Conservation (phyloP, 2,797 vertebrate genomes). For the Sternarchorhynchus goeldii region DNA sequence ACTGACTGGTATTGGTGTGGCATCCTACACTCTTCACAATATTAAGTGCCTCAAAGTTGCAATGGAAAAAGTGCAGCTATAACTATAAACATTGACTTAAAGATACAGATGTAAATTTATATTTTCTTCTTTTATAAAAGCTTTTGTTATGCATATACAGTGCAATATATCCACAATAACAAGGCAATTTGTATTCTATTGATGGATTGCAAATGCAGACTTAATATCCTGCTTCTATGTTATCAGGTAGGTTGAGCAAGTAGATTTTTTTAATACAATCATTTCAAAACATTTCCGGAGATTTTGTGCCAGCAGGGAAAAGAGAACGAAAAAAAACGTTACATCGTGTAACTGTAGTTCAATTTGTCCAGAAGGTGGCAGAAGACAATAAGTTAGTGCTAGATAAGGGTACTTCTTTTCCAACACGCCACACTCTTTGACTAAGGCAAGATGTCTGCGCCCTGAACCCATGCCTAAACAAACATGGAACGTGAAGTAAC, state of each 20-base stretch:
- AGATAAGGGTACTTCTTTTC: constrained; percentile 43
- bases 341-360: constrained; percentile 47
- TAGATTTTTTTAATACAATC: background rate
- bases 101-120: too few species aligned
- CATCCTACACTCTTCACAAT: too few species aligned
- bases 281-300: constrained; percentile 6
- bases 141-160: too few species aligned
- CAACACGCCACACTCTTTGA: constrained; percentile 58
- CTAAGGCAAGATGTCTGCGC: constrained; percentile 68
- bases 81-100: too few species aligned
- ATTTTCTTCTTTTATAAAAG: background rate
- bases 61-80: too few species aligned
- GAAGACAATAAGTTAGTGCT: constrained; percentile 22
- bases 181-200: background rate
- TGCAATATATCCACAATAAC: background rate
- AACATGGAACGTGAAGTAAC: constrained; percentile 51
- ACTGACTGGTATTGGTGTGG: too few species aligned
- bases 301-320: constrained; percentile 55
- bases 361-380: constrained; percentile 60
- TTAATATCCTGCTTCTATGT: constrained; percentile 5
- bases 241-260: background rate
- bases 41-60: too few species aligned
- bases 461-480: constrained; percentile 57
- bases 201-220: constrained; percentile 3
- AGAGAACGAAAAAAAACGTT: constrained; percentile 56